Evolutionary conservation across 2,888 invertebrate species (phyloP), one percentile per base, ranked within the genome.

Genomic region (Drosophila anomalata): DNA sequence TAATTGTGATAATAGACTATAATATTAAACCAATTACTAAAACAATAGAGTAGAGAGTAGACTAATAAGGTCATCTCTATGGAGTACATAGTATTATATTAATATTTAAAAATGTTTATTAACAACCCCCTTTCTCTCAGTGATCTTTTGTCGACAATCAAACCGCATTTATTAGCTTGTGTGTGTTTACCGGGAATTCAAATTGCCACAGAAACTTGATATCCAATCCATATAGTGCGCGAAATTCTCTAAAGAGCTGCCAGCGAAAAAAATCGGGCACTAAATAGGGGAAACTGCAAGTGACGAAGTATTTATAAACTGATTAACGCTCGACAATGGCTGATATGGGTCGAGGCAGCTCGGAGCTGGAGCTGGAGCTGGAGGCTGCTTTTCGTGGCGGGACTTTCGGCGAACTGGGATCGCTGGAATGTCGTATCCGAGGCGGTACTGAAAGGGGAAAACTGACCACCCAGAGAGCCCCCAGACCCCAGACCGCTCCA

Each of bases 221-320:
- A 83, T 73, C 29, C 33, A 33, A 36, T 44, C 22, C 41, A 20
- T 22, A 44, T 36, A 33, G 31, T 71, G 71, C 70, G 76, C 75
- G 68, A 78, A 74, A 59, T 65, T 44, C 65, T 57, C 47, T 51
- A 66, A 65, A 61, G 86, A 73, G 75, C 68, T 77, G 77, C 57
- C 2, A 29, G 12, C 14, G 12, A 42, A 14, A 26, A 57, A 36
- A 36, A 50, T 22, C 14, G 31, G 11, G 1, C 29, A 29, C 9
- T 20, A 39, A 48, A 33, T 9, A 29, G 50, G 24, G 22, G 52
- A 67, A 81, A 83, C 84, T 77, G 82, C 73, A 85, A 85, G 84
- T 85, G 84, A 85, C 79, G 87, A 88, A 73, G 73, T 85, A 85
- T 72, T 88, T 85, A 85, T 75, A 85, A 85, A 85, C 88, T 85